A percentile compares a stretch with the other conserved stretches of the same genome.
Conservation (phyloP, 2,113 vertebrate genomes). For the Panthera uncia region DNA sequence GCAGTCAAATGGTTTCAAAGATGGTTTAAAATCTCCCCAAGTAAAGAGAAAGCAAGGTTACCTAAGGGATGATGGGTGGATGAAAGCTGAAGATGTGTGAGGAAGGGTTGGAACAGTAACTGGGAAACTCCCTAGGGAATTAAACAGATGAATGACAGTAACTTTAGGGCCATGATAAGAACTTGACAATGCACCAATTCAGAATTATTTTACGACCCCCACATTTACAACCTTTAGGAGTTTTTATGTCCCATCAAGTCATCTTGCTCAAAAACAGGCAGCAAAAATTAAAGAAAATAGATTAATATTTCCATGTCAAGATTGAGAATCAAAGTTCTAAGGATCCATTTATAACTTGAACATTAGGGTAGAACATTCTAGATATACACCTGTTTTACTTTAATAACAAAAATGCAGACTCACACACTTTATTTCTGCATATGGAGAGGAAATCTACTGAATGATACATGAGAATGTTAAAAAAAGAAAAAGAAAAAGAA, state of each 20-base stretch:
- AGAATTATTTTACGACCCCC: background rate
- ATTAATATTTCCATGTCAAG: background rate
- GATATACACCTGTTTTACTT: background rate
- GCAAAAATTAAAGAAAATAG: constrained; percentile 22
- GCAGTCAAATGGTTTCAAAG: background rate
- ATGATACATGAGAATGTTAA: constrained; percentile 31
- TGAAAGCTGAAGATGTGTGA: background rate
- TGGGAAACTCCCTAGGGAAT: background rate
- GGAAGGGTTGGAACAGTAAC: background rate
- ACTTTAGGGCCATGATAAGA: background rate
- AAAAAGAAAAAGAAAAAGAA: background rate
- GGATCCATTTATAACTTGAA: constrained; percentile 11
- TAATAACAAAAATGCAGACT: constrained; percentile 31
- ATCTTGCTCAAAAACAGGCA: constrained; percentile 1
- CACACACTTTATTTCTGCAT: constrained; percentile 17
- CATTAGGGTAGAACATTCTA: background rate
- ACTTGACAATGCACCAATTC: background rate
- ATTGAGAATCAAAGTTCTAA: background rate
- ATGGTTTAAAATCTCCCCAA: background rate
- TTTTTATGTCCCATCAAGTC: background rate
- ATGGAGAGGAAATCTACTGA: constrained; percentile 52
- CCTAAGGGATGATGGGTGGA: background rate
- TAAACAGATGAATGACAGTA: background rate
- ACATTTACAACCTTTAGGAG: background rate
- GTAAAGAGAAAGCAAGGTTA: background rate